A percentile compares a stretch with the other conserved stretches of the same genome.
Evolutionary conservation across 2,797 vertebrate species (phyloP).

Genomic region (Pitangus sulphuratus): DNA sequence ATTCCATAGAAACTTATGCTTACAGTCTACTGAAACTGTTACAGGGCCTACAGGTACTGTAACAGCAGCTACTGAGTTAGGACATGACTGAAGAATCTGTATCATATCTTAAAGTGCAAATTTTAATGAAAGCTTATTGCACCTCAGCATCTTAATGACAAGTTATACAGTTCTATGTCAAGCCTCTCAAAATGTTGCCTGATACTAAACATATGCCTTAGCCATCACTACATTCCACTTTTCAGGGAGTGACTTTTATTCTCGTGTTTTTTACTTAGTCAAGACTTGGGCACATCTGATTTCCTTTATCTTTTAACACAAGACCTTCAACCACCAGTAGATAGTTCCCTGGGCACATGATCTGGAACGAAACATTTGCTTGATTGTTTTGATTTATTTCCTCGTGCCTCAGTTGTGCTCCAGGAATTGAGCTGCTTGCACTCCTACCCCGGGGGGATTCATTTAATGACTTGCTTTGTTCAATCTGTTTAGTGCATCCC

Average conservation of each 20-base stretch:
- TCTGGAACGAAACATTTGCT: not conserved
- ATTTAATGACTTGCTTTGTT: not conserved
- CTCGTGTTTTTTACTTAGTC: not conserved
- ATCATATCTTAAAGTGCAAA: not conserved
- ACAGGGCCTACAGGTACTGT: not conserved
- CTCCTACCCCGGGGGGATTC: not conserved
- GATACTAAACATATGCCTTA: not conserved
- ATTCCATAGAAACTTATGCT: not conserved
- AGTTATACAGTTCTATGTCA: not conserved
- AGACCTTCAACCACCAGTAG: not conserved
- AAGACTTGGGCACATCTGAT: not conserved
- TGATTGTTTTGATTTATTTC: conserved; percentile 12
- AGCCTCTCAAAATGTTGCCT: not conserved
- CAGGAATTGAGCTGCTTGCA: not conserved
- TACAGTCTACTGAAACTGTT: not conserved
- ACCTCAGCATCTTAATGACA: not conserved
- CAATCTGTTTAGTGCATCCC: not conserved
- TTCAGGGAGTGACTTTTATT: not conserved
- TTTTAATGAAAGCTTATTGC: not conserved
- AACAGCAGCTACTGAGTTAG: not conserved
- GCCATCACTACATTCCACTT: not conserved
- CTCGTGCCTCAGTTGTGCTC: not conserved
- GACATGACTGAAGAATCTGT: not conserved
- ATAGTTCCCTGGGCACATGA: not conserved
- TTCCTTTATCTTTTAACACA: not conserved